Conservation (phyloP, 2,888 invertebrate genomes). For the Meteorus colon region DNA sequence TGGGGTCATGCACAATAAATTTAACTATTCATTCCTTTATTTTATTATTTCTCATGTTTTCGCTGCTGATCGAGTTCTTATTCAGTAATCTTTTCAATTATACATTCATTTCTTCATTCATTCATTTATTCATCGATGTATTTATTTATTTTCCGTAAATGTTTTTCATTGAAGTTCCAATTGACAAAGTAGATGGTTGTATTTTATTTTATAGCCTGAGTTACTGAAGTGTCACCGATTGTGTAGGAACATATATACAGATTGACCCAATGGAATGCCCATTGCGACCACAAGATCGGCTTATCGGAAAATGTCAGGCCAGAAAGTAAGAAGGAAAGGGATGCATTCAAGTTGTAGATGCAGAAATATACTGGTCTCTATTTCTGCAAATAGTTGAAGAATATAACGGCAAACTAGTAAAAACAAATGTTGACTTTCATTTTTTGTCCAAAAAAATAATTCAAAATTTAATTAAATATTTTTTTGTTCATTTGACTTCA, state of each 20-base stretch:
- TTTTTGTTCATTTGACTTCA: neutral
- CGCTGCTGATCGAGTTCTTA: neutral
- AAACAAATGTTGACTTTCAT: neutral
- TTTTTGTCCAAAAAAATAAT: neutral
- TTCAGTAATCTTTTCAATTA: neutral
- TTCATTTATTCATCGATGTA: neutral
- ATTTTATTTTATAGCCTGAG: conserved; percentile 13
- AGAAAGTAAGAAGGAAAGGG: neutral
- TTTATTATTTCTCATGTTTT: neutral
- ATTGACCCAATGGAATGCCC: conserved; percentile 29
- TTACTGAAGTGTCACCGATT: conserved; percentile 24
- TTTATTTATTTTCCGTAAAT: neutral
- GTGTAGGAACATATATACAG: conserved; percentile 6
- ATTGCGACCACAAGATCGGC: conserved; percentile 32
- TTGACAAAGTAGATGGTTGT: conserved; percentile 16
- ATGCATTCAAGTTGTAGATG: conserved; percentile 15
- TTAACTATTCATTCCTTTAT: neutral
- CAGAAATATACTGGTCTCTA: neutral
- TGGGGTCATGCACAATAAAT: neutral
- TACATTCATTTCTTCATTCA: neutral
- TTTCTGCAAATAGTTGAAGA: neutral
- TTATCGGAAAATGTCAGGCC: conserved; percentile 37
- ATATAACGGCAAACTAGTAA: neutral
- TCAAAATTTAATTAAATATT: neutral
- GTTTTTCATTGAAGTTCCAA: neutral